These are phyloP conservation scores for Gallirallus australis DNA, from an alignment of 2,797 vertebrate genomes.

Conservation along the genomic window DNA sequence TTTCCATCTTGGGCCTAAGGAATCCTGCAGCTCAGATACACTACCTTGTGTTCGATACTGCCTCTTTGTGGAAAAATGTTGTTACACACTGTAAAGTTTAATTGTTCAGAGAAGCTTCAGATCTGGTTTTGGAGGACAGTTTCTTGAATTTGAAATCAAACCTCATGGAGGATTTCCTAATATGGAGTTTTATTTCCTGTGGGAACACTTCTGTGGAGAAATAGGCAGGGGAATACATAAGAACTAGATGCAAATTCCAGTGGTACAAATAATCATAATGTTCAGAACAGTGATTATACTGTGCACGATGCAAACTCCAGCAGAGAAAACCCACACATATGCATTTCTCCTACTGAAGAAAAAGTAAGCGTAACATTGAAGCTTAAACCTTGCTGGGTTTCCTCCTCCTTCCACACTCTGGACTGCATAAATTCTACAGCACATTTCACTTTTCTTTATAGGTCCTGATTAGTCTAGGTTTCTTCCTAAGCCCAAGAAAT, in stretches of 20 bases:
- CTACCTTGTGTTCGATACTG: slow-evolving; percentile 22
- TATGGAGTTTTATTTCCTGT: slow-evolving; percentile 7
- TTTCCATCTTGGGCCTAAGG: not conserved
- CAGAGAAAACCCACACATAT: slow-evolving; percentile 49
- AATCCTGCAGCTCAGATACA: not conserved
- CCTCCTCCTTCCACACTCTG: not conserved
- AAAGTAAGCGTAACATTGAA: not conserved
- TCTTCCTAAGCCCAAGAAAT: slow-evolving; percentile 27
- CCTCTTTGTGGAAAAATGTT: slow-evolving; percentile 53
- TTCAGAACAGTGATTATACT: slow-evolving; percentile 57
- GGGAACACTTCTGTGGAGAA: slow-evolving; percentile 29
- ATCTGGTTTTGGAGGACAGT: not conserved
- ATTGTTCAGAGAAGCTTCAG: not conserved
- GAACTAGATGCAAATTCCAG: slow-evolving; percentile 50
- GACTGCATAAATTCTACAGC: slow-evolving; percentile 17
- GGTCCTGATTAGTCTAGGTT: slow-evolving; percentile 32
- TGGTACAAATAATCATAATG: slow-evolving; percentile 62
- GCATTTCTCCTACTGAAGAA: slow-evolving; percentile 32
- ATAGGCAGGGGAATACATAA: slow-evolving; percentile 35
- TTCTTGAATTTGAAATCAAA: slow-evolving; percentile 4
- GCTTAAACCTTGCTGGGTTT: slow-evolving; percentile 12
- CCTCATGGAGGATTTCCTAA: not conserved
- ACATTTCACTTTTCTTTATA: slow-evolving; percentile 15
- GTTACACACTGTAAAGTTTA: not conserved
- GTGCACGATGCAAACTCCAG: slow-evolving; percentile 38